A percentile compares a stretch with the other conserved stretches of the same genome.
phyloP scores from a whole-genome alignment of 2,888 invertebrate genomes.

The Chrysolina haemoptera region DNA sequence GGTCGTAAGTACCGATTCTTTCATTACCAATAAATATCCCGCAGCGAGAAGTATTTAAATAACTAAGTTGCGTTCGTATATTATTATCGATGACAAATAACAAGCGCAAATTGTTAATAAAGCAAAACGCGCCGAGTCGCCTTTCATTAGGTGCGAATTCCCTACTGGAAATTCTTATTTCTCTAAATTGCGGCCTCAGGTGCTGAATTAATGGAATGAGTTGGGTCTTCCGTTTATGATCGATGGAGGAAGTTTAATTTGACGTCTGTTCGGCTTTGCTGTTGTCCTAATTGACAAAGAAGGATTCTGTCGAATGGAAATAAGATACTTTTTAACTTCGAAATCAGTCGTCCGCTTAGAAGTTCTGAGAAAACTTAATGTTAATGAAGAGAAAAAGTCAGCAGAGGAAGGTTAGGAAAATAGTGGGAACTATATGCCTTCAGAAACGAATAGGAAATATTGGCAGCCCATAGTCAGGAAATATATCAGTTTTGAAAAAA shows the following conservation, averaged over 20 bases:
- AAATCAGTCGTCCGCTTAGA: no score
- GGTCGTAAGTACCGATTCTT: background rate
- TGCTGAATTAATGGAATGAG: conserved; percentile 29
- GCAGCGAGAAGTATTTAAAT: conserved; percentile 22
- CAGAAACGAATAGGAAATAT: no score
- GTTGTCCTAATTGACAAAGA: background rate
- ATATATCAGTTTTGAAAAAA: no score
- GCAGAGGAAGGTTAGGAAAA: no score
- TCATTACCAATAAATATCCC: conserved; percentile 16
- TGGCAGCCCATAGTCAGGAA: no score
- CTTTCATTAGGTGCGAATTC: conserved; percentile 32
- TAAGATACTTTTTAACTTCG: no score
- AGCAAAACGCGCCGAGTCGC: conserved; percentile 22
- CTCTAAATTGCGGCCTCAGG: conserved; percentile 28
- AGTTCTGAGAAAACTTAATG: no score
- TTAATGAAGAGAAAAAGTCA: no score
- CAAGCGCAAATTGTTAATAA: conserved; percentile 29
- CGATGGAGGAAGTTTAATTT: background rate
- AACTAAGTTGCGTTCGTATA: conserved; percentile 24
- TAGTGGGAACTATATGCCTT: no score
- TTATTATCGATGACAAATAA: conserved; percentile 34
- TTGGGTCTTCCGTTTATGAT: background rate
- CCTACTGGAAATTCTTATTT: conserved; percentile 34
- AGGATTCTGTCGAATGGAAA: background rate
- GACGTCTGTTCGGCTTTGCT: background rate